Evolutionary conservation across 1,140 invertebrate species (phyloP), one percentile per base, ranked within the genome.

Genomic region (Gryon sp.): DNA sequence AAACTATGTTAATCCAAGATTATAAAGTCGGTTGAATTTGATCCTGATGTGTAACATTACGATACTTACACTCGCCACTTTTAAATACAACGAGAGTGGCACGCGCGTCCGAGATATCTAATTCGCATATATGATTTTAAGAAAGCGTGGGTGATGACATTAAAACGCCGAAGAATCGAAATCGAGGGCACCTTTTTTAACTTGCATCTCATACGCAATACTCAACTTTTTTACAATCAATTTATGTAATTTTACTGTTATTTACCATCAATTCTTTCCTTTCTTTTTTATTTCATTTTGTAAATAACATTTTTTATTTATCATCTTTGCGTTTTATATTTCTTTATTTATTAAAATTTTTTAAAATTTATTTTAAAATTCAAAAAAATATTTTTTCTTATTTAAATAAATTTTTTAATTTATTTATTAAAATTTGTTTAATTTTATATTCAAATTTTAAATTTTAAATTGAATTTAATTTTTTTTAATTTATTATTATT

Each of bases 71-170:
- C 22, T 59, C n/a, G 34, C 40, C 53, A 34, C 40, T 38, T 34
- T 26, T 26, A 45, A 28, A n/a, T 28, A 34, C 36, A 7, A 16
- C 30, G 32, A 38, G 57, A 70, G 40, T 43, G 80, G 72, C 80
- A 81, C 80, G 79, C 81, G 80, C 77, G 45, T 78, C 69, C 50
- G 38, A 30, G 36, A 22, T 26, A 19, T 30, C 43, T 4, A 28
- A 28, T 60, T 52, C 26, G 36, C n/a, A n/a, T 12, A 60, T 38
- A 38, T 32, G 43, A 65, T 65, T 74, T 65, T 66, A 24, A 34
- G 70, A 20, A 38, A 18, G 48, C 32, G 72, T 75, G 55, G 62
- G 62, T 34, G 72, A 38, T 62, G 55, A 55, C 62, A 68, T 75
- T 66, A 75, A 75, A 45, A 59, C 50, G 24, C 59, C 26, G 30